Evolutionary conservation across 2,888 invertebrate species (phyloP).

Genomic region (Pristionchus mayeri): DNA sequence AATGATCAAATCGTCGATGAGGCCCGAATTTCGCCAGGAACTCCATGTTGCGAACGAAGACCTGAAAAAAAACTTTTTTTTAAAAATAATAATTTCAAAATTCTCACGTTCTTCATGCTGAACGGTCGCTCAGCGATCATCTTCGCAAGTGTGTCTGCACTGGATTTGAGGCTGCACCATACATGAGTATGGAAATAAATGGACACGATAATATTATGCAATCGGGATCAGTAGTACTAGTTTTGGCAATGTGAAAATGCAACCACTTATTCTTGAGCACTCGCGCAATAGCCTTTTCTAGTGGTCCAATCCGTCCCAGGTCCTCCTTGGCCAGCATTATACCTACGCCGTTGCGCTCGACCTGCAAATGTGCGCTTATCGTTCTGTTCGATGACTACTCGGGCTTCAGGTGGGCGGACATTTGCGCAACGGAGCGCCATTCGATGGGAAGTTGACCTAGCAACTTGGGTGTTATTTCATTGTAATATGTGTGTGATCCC

Average conservation of each 20-base stretch:
- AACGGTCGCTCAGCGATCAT: slow-evolving; percentile 22
- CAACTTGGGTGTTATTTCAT: neutral
- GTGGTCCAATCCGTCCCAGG: neutral
- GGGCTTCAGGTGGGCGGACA: too few species aligned
- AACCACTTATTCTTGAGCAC: neutral
- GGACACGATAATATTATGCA: too few species aligned
- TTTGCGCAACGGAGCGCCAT: too few species aligned
- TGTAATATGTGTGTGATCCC: neutral
- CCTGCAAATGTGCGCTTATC: too few species aligned
- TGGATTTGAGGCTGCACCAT: neutral
- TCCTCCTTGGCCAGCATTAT: neutral
- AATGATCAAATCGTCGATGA: neutral
- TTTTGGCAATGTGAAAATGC: neutral
- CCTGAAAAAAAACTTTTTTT: neutral
- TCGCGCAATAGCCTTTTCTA: neutral
- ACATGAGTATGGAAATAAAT: too few species aligned
- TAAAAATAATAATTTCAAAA: neutral
- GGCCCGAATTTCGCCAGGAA: slow-evolving; percentile 28
- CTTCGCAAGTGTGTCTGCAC: neutral
- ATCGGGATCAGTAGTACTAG: too few species aligned
- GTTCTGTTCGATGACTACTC: too few species aligned
- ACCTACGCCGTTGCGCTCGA: neutral
- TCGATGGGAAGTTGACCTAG: neutral
- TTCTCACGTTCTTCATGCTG: neutral
- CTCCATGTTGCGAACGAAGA: slow-evolving; percentile 15